Conservation (phyloP, 1,140 invertebrate species). For the Coelopa frigida region DNA sequence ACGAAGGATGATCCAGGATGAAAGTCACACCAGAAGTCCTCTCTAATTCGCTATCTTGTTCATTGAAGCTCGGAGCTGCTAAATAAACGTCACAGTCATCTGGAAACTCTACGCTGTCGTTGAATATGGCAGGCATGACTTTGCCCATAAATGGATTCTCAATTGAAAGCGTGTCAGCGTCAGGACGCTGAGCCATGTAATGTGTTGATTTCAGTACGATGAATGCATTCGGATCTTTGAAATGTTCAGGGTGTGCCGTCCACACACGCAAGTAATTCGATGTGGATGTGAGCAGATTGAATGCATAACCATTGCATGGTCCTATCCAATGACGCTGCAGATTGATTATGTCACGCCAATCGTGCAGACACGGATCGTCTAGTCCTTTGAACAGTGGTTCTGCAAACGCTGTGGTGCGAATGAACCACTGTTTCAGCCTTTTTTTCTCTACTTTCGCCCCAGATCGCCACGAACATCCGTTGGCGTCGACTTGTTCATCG, state of each 20-base stretch:
- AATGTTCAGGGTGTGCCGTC: constrained; percentile 68
- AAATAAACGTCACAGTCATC: constrained; percentile 59
- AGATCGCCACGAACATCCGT: constrained; percentile 92
- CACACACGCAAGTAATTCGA: constrained; percentile 57
- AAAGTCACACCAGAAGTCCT: constrained; percentile 30
- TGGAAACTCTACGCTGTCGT: constrained; percentile 54
- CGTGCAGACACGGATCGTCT: constrained; percentile 57
- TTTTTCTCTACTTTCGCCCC: constrained; percentile 91
- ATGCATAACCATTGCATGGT: constrained; percentile 83
- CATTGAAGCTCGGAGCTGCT: constrained; percentile 53
- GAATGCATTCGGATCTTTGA: constrained; percentile 59
- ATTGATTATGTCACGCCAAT: constrained; percentile 80
- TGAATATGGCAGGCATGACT: constrained; percentile 58
- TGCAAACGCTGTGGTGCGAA: constrained; percentile 84
- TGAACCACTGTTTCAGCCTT: constrained; percentile 89
- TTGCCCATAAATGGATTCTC: constrained; percentile 69
- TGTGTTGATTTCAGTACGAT: constrained; percentile 51
- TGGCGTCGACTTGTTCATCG: constrained; percentile 93
- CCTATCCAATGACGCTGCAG: constrained; percentile 96
- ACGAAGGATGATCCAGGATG: constrained; percentile 17
- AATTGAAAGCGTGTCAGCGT: constrained; percentile 48
- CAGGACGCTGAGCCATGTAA: constrained; percentile 45
- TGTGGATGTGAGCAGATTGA: constrained; percentile 47
- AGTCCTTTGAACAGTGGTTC: constrained; percentile 72
- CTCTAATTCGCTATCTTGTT: constrained; percentile 52